phyloP scores from a whole-genome alignment of 1,140 invertebrate genomes.

The Eulimnadia texana region DNA sequence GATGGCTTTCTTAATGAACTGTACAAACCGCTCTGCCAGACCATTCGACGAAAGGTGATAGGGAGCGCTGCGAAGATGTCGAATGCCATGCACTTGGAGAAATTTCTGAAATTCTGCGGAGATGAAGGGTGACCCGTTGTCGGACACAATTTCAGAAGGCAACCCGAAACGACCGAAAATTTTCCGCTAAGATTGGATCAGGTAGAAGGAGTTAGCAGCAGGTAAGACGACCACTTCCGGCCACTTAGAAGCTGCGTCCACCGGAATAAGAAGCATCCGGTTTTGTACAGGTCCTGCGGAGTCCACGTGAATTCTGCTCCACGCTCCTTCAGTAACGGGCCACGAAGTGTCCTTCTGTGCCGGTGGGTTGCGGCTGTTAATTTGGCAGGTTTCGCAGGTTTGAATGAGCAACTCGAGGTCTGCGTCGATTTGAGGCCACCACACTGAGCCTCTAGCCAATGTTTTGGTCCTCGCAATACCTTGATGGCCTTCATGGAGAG shows the following conservation, averaged over 20 bases:
- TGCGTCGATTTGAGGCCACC: constrained; percentile 35
- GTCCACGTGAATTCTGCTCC: constrained; percentile 35
- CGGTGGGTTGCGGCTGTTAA: constrained; percentile 27
- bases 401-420: constrained; percentile 26
- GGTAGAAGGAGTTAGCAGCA: constrained; percentile 18
- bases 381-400: constrained; percentile 23
- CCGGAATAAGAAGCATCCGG: constrained; percentile 22
- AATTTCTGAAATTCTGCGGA: constrained; percentile 30
- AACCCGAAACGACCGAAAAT: constrained; percentile 29
- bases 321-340: constrained; percentile 27
- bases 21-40: constrained; percentile 6
- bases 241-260: constrained; percentile 24
- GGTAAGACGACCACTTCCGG: constrained; percentile 19
- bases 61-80: constrained; percentile 18
- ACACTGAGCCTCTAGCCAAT: constrained; percentile 33
- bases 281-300: constrained; percentile 31
- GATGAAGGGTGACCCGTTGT: constrained; percentile 31
- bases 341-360: constrained; percentile 24
- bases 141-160: constrained; percentile 28
- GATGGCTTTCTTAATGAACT: constrained; percentile 7
- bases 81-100: constrained; percentile 27
- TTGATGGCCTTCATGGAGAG: constrained; percentile 33
- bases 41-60: constrained; percentile 13
- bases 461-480: constrained; percentile 39
- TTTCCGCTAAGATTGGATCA: constrained; percentile 23